Percentiles rank a stretch among this genome's conserved stretches.
Evolutionary conservation across 1,140 invertebrate genomes (phyloP).

Genomic region (Eueides isabella): DNA sequence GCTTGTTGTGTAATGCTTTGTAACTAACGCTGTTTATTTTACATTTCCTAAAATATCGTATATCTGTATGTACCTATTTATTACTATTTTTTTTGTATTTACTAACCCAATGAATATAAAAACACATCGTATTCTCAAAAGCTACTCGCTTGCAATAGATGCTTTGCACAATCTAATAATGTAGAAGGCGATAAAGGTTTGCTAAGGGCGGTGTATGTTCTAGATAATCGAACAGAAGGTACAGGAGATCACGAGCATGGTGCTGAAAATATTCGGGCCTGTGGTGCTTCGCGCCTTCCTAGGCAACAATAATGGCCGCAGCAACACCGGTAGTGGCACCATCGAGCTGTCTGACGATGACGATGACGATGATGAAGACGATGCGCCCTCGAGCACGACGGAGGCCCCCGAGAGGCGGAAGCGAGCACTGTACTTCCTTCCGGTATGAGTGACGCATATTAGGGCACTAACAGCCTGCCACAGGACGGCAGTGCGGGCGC

Average conservation of each 20-base stretch:
- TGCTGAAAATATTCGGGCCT: constrained; percentile 87
- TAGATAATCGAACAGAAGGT: constrained; percentile 91
- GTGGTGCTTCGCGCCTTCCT: constrained; percentile 84
- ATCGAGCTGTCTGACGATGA: constrained; percentile 75
- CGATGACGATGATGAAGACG: constrained; percentile 62
- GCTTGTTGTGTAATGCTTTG: constrained; percentile 2
- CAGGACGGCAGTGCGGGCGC: constrained; percentile 67
- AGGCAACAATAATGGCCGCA: constrained; percentile 69
- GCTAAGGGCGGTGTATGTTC: constrained; percentile 75
- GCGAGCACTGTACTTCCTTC: constrained; percentile 67
- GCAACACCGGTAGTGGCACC: constrained; percentile 53
- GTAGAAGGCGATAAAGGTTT: constrained; percentile 33
- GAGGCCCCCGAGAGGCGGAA: constrained; percentile 67
- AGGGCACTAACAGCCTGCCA: constrained; percentile 73
- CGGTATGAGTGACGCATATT: constrained; percentile 76
- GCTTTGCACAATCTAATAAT: constrained; percentile 22
- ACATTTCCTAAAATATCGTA: neutral
- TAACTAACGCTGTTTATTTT: neutral
- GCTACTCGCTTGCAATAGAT: constrained; percentile 10
- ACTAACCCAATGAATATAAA: constrained; percentile 1
- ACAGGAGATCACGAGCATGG: constrained; percentile 86
- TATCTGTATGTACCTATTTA: too few species aligned
- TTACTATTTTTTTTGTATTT: too few species aligned
- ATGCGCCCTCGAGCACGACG: constrained; percentile 55
- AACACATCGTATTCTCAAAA: neutral